phyloP scores from a whole-genome alignment of 2,113 vertebrate genomes.

The Pachyramphus minor region DNA sequence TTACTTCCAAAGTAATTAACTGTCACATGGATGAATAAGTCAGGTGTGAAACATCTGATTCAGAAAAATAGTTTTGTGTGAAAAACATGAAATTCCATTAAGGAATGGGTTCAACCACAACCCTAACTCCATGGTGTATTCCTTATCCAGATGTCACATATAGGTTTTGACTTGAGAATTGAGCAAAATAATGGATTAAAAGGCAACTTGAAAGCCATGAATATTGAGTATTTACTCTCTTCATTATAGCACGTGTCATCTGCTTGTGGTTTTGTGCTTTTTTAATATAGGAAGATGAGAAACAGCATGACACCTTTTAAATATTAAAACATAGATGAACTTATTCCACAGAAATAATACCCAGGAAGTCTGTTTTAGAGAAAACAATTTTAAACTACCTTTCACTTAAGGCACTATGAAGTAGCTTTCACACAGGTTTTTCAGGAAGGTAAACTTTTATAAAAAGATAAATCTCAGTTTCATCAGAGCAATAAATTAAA shows the following conservation, averaged over 20 bases:
- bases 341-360: not conserved
- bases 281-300: not conserved
- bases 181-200: not conserved
- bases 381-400: not conserved
- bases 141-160: not conserved
- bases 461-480: not conserved
- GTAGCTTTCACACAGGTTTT: not conserved
- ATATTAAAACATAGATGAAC: not conserved
- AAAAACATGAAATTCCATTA: not conserved
- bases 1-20: constrained; percentile 38
- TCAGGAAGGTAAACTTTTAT: not conserved
- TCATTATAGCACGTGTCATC: not conserved
- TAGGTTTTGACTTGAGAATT: not conserved
- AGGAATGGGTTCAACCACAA: not conserved
- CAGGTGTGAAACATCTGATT: not conserved
- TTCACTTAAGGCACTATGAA: not conserved
- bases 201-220: not conserved
- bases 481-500: not conserved
- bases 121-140: not conserved
- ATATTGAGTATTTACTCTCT: accelerated
- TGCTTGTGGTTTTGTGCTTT: not conserved
- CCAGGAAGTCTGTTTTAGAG: not conserved
- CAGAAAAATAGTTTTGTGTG: not conserved
- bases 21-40: not conserved
- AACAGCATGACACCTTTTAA: not conserved